Conservation (phyloP, 2,113 vertebrate genomes). For the Lanius ludovicianus region DNA sequence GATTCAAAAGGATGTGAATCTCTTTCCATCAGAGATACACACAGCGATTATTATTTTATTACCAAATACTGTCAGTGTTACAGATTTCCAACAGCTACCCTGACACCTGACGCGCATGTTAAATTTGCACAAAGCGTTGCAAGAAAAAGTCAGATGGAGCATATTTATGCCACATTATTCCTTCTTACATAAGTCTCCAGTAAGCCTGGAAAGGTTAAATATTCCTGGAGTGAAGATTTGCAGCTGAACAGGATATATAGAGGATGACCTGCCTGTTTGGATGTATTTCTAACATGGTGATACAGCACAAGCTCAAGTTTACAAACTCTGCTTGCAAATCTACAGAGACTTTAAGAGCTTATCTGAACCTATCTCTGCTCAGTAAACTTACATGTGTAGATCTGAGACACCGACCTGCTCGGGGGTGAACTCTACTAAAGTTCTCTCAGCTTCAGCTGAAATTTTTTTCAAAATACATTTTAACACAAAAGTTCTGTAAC, state of each 20-base stretch:
- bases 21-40: slow-evolving; percentile 73
- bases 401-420: background rate
- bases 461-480: background rate
- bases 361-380: background rate
- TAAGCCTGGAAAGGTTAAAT: background rate
- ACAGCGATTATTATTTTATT: slow-evolving; percentile 73
- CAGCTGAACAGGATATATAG: background rate
- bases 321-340: background rate
- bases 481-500: background rate
- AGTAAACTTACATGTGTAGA: background rate
- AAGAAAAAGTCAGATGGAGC: background rate
- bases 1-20: slow-evolving; percentile 73
- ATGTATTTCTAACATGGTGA: background rate
- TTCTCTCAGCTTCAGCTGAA: background rate
- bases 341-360: background rate
- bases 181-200: background rate
- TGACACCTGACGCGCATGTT: slow-evolving; percentile 58
- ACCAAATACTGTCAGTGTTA: slow-evolving; percentile 66
- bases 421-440: background rate
- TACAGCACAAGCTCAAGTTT: background rate
- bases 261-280: background rate
- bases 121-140: background rate
- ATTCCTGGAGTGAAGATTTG: background rate
- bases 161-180: background rate
- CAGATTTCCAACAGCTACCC: slow-evolving; percentile 46